A percentile compares a stretch with the other conserved stretches of the same genome.
phyloP scores from a whole-genome alignment of 1,140 invertebrate species.

The Tetragonula clypearis region DNA sequence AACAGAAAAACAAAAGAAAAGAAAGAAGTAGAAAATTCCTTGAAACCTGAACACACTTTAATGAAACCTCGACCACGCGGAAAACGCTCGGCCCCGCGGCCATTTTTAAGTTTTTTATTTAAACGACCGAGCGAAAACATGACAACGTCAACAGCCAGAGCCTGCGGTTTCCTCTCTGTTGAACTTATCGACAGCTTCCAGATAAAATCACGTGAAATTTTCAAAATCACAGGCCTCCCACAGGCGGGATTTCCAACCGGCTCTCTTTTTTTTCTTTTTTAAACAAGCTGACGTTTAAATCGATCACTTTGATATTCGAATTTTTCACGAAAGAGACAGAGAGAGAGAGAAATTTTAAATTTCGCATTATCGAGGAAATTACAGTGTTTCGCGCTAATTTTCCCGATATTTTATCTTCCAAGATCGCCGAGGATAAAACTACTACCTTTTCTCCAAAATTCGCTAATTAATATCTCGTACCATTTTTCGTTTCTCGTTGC shows the following conservation, averaged over 20 bases:
- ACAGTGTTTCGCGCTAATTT: too few species aligned
- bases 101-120: constrained; percentile 17
- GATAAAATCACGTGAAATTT: not conserved
- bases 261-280: not conserved
- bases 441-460: too few species aligned
- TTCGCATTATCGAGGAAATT: not conserved
- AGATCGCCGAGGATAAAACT: too few species aligned
- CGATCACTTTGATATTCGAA: not conserved
- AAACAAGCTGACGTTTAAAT: not conserved
- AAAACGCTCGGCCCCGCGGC: not conserved
- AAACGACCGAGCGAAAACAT: constrained; percentile 8
- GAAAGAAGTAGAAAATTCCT: not conserved
- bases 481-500: too few species aligned
- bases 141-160: not conserved
- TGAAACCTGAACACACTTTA: not conserved
- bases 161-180: not conserved
- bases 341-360: not conserved
- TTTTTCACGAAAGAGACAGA: not conserved
- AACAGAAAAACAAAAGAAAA: too few species aligned
- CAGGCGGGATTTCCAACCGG: not conserved
- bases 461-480: too few species aligned
- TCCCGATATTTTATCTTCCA: too few species aligned
- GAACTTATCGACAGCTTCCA: not conserved
- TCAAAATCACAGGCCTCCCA: not conserved
- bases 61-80: not conserved